Evolutionary conservation across 2,113 vertebrate species (phyloP), one percentile per base, ranked within the genome.

Genomic region (Pelobates fuscus): DNA sequence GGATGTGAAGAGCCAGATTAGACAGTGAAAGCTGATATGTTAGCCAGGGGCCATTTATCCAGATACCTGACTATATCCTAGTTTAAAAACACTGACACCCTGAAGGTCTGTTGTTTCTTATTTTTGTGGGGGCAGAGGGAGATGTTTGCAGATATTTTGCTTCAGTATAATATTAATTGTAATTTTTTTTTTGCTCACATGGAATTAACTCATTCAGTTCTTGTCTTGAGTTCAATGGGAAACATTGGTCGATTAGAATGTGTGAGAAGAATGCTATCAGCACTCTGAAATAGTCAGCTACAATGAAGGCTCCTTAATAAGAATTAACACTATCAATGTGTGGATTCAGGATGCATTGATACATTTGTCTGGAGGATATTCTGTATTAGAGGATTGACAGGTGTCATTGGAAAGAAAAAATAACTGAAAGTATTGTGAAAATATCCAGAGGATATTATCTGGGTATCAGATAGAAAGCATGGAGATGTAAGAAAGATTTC

Each of bases 21-120:
- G 18, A 32, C 5, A 27, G 29, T 62, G 60, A 62, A 62, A 62
- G 29, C 60, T 62, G 60, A 62, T 62, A 29, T 26, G 27, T 27
- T 60, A 32, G 60, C 60, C 60, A 26, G 60, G 29, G 60, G 60
- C 60, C 17, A 7, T n/a, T 5, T 2, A 62, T 62, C 27, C 60
- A 62, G 10, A 62, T 62, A 62, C 60, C 60, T 62, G 27, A 30
- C 27, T 32, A 32, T 4, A 30, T 1, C 27, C 32, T 15, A 30
- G 17, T 5, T 55, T 21, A 55, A 55, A 55, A 3, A 8, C 52
- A 55, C 7, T 23, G 14, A n/a, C 27, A 70, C 67, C 21, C 27
- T 23, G 3, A 20, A 23, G 26, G 1, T 32, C 20, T 24, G 2
- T n/a, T n/a, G 21, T 27, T 18, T 57, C 49, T 23, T 21, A 2